phyloP scores from a whole-genome alignment of 2,797 vertebrate genomes.

The Tiaroga cobitis region DNA sequence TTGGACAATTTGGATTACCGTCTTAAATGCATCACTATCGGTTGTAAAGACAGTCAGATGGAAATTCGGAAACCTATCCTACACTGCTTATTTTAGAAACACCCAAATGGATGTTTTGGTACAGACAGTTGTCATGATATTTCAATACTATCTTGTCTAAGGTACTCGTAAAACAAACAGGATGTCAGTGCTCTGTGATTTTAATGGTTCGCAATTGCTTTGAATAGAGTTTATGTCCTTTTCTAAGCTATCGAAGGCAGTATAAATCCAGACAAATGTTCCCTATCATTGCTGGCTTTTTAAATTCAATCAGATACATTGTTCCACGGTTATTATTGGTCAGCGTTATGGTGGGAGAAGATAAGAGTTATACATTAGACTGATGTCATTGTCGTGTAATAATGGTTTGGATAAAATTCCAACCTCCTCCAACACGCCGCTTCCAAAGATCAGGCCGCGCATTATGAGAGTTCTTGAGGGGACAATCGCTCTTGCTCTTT shows the following conservation, averaged over 20 bases:
- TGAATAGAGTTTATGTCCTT: conserved; percentile 26
- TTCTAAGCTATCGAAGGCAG: background rate
- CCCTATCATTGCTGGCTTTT: conserved; percentile 1
- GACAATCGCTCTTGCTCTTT: conserved; percentile 32
- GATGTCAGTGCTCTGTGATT: background rate
- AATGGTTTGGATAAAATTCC: background rate
- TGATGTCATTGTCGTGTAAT: conserved; percentile 7
- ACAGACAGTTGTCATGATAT: background rate
- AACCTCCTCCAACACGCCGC: background rate
- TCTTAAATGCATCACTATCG: conserved; percentile 40
- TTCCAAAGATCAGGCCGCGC: conserved; percentile 7
- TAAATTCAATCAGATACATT: conserved; percentile 22
- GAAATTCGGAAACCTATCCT: background rate
- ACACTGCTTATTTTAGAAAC: background rate
- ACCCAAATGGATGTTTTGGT: background rate
- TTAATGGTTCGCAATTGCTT: conserved; percentile 4
- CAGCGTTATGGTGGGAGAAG: conserved; percentile 10
- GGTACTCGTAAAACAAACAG: background rate
- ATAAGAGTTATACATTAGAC: conserved; percentile 21
- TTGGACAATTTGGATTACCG: conserved; percentile 40
- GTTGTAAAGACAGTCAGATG: conserved; percentile 12
- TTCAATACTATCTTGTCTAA: background rate
- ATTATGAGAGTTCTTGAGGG: conserved; percentile 25
- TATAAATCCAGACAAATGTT: conserved; percentile 24
- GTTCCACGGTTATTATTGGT: background rate